Evolutionary conservation across 1,140 invertebrate genomes (phyloP).

Genomic region (Thaumatotibia leucotreta): DNA sequence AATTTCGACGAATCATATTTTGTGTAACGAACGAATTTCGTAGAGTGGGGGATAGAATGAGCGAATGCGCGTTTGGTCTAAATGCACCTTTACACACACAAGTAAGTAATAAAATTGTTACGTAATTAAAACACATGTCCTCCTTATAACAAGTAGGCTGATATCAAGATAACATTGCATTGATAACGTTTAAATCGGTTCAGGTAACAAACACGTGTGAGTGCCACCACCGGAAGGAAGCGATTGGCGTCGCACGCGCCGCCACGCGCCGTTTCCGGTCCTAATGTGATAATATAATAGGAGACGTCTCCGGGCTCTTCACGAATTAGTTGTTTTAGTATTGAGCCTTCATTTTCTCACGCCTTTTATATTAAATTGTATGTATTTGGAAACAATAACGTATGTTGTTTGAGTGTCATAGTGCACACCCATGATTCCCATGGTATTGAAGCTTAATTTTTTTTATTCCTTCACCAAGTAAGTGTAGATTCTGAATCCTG

Average conservation of each 20-base stretch:
- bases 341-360: conserved; percentile 34
- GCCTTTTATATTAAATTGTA: conserved; percentile 17
- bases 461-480: too few relatives aligned
- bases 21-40: too few relatives aligned
- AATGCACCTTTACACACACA: too few relatives aligned
- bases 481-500: too few relatives aligned
- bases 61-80: too few relatives aligned
- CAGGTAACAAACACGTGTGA: neutral
- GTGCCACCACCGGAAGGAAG: conserved; percentile 45
- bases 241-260: conserved; percentile 64
- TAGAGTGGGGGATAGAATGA: too few relatives aligned
- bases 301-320: conserved; percentile 58
- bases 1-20: too few relatives aligned
- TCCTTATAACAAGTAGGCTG: too few relatives aligned
- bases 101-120: too few relatives aligned
- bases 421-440: too few relatives aligned
- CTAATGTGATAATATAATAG: conserved; percentile 72
- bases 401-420: too few relatives aligned
- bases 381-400: neutral
- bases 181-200: conserved; percentile 1
- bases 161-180: neutral
- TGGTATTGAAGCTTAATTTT: too few relatives aligned
- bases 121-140: neutral
- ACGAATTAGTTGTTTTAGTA: conserved; percentile 33
- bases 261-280: conserved; percentile 66